These are phyloP conservation scores for human DNA, from an alignment of 2,113 vertebrate genomes.

Conservation along the genomic window GRCh38 chr18:5823001-5823500, in stretches of 20 bases:
- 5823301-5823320: background rate
- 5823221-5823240: background rate
- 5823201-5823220: background rate
- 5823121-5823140: slow-evolving; percentile 50
- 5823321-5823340: background rate
- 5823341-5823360: background rate
- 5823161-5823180: slow-evolving; percentile 17
- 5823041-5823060: slow-evolving; percentile 65
- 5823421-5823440: background rate
- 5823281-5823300: background rate
- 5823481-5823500: background rate
- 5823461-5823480: background rate
- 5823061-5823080: slow-evolving; percentile 54
- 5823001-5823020: slow-evolving; percentile 51
- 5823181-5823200: background rate
- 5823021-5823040: slow-evolving; percentile 45
- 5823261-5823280: background rate
- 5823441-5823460: background rate
- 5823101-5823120: slow-evolving; percentile 58
- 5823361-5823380: background rate
- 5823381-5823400: background rate
- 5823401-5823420: background rate
- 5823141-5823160: background rate
- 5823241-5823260: background rate
- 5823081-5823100: slow-evolving; percentile 55